phyloP scores from a whole-genome alignment of 23 tunicate species.

The Trididemnum miniatum region DNA sequence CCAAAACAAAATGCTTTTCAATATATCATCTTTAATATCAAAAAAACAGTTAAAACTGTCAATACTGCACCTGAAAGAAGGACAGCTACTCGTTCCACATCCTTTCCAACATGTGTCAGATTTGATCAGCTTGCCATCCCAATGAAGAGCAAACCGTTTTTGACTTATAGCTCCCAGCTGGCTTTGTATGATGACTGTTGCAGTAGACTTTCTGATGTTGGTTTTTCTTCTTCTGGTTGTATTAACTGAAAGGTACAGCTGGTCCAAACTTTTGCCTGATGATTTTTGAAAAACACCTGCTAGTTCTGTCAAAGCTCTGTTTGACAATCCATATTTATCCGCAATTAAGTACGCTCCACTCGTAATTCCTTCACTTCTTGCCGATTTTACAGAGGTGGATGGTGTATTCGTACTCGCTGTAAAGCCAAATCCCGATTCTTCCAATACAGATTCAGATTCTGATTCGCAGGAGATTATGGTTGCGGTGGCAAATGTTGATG shows the following conservation, averaged over 20 bases:
- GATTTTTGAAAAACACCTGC: slow-evolving; percentile 5
- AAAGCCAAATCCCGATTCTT: not conserved
- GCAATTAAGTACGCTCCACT: slow-evolving; percentile 1
- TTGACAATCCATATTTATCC: not conserved
- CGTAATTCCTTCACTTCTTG: not conserved
- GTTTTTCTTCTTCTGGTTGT: slow-evolving; percentile 6
- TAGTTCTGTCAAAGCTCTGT: slow-evolving; percentile 15
- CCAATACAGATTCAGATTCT: not conserved
- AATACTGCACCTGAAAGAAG: not conserved
- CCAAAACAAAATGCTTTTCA: not conserved
- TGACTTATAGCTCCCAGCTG: not conserved
- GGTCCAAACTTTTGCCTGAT: not conserved
- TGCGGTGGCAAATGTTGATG: not conserved
- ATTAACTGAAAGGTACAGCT: slow-evolving; percentile 3
- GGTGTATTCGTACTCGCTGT: not conserved
- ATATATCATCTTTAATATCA: not conserved
- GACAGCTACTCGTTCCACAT: slow-evolving; percentile 12
- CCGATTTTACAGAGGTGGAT: not conserved
- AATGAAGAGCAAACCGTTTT: not conserved
- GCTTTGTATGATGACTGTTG: not conserved
- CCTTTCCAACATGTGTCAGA: slow-evolving; percentile 9
- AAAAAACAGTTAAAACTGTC: not conserved
- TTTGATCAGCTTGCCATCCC: slow-evolving; percentile 23
- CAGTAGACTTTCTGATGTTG: not conserved
- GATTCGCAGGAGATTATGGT: not conserved